These are phyloP conservation scores for Drosophila atroscutellata DNA, from an alignment of 2,888 invertebrate genomes.

Conservation along the genomic window DNA sequence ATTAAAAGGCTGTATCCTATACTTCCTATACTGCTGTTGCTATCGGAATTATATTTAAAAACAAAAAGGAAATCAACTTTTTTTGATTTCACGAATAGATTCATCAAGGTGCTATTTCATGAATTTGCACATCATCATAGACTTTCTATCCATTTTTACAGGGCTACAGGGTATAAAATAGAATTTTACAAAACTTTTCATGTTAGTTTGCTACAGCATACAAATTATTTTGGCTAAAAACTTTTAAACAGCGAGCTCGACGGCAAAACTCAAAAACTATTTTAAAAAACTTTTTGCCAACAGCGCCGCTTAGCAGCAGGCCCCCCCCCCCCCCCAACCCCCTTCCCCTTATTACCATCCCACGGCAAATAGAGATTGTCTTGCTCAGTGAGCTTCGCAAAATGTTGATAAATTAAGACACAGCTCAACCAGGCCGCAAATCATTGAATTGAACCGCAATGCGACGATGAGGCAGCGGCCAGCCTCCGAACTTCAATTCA, in stretches of 20 bases:
- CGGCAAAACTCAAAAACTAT: constrained; percentile 55
- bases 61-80: not conserved
- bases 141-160: not conserved
- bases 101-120: too few relatives aligned
- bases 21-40: not conserved
- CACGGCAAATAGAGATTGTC: constrained; percentile 57
- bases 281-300: constrained; percentile 54
- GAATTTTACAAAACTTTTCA: constrained; percentile 52
- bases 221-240: constrained; percentile 73
- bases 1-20: too few relatives aligned
- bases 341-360: not conserved
- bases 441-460: constrained; percentile 73
- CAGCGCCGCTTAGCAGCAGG: not conserved
- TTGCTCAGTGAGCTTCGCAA: constrained; percentile 53
- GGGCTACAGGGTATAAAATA: constrained; percentile 30
- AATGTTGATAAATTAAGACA: constrained; percentile 76
- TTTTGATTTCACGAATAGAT: not conserved
- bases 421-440: constrained; percentile 65
- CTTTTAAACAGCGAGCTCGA: constrained; percentile 32
- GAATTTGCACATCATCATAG: not conserved
- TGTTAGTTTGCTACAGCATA: constrained; percentile 70
- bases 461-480: constrained; percentile 44
- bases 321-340: not conserved
- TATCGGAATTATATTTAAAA: not conserved
- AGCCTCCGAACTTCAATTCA: constrained; percentile 38